A percentile compares a stretch with the other conserved stretches of the same genome.
phyloP scores from a whole-genome alignment of 64 coral and sea anemone species.

The Dendrophyllia cribrosa region DNA sequence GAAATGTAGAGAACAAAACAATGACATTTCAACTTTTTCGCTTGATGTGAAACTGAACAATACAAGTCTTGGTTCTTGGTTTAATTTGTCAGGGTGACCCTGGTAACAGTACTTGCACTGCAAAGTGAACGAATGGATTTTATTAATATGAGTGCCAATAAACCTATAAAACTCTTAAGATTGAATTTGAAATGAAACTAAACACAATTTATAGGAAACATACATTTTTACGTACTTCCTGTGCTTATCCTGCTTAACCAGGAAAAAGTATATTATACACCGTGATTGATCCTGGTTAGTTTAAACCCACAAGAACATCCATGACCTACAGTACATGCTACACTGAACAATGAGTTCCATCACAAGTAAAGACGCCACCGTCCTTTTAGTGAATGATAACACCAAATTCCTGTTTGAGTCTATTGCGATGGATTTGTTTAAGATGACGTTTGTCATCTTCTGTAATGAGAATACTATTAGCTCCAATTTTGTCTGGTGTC shows the following conservation, averaged over 20 bases:
- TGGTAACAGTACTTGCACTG: background rate
- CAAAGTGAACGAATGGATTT: too few relatives aligned
- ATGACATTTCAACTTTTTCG: background rate
- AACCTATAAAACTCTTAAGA: too few relatives aligned
- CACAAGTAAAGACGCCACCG: background rate
- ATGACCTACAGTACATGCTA: constrained; percentile 5
- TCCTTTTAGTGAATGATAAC: constrained; percentile 10
- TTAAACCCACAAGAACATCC: background rate
- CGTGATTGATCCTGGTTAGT: constrained; percentile 4
- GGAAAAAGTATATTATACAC: background rate
- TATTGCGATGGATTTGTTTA: constrained; percentile 11
- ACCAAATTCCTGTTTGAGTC: constrained; percentile 16
- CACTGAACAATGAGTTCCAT: constrained; percentile 10
- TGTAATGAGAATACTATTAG: background rate
- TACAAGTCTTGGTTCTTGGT: background rate
- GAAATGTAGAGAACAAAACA: constrained; percentile 18
- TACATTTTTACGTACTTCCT: background rate
- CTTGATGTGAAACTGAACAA: constrained; percentile 1
- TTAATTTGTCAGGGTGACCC: background rate
- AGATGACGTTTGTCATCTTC: background rate
- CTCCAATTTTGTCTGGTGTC: background rate
- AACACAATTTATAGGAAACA: background rate
- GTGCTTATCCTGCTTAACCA: background rate
- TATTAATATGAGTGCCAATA: too few relatives aligned
- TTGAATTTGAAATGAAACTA: background rate